Conservation (phyloP, 1,140 invertebrate species). For the Brachionus manjavacas region DNA sequence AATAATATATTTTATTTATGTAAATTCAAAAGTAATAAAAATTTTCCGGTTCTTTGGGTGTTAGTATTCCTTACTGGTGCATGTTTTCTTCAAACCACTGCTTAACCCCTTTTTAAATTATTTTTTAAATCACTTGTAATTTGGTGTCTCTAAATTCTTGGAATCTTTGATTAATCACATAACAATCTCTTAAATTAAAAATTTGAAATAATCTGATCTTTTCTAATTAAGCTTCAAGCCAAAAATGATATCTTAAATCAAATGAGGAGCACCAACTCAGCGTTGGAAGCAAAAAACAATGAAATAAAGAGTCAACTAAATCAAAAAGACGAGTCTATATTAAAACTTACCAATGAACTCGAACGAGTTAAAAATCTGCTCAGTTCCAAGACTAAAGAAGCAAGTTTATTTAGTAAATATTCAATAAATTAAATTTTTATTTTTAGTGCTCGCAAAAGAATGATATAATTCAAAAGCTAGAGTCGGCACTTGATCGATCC, state of each 20-base stretch:
- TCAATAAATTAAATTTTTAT: no score
- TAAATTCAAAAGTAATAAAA: no score
- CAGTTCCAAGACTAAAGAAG: constrained; percentile 49
- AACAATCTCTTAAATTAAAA: constrained; percentile 36
- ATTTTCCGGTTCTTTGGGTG: neutral
- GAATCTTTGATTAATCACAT: neutral
- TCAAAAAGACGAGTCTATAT: constrained; percentile 49
- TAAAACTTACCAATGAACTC: constrained; percentile 49
- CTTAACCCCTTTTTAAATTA: constrained; percentile 48
- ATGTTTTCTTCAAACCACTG: constrained; percentile 29
- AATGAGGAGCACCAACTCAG: neutral
- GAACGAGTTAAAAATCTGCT: constrained; percentile 50
- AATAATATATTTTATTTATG: no score
- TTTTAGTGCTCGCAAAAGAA: constrained; percentile 3
- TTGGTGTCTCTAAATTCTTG: neutral
- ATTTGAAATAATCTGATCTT: constrained; percentile 50
- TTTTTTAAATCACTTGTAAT: constrained; percentile 44
- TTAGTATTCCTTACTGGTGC: neutral
- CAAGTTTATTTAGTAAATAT: constrained; percentile 42
- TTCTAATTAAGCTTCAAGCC: constrained; percentile 45
- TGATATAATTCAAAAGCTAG: constrained; percentile 3
- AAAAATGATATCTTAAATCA: constrained; percentile 44
- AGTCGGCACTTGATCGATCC: neutral
- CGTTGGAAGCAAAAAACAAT: neutral
- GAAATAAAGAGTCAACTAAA: neutral